Percentiles rank a stretch among this genome's conserved stretches.
phyloP scores from a whole-genome alignment of 2,113 vertebrate genomes.

The Neotragus moschatus region DNA sequence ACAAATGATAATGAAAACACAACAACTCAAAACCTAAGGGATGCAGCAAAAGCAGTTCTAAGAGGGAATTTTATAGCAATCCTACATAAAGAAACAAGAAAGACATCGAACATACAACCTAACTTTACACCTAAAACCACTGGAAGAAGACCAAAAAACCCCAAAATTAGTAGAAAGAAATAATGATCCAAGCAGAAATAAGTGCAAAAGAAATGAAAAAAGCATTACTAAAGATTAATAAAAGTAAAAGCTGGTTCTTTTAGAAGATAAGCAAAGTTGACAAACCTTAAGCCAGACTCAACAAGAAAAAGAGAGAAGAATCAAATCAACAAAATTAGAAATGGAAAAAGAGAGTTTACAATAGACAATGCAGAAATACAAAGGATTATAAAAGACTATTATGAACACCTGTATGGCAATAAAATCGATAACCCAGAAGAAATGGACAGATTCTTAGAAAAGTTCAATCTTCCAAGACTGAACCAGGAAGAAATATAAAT shows the following conservation, averaged over 20 bases:
- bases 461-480: background rate
- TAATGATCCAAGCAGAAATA: background rate
- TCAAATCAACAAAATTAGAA: background rate
- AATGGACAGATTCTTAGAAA: background rate
- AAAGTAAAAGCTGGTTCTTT: background rate
- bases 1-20: background rate
- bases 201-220: background rate
- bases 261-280: background rate
- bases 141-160: accelerated
- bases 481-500: background rate
- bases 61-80: background rate
- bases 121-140: background rate
- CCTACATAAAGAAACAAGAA: background rate
- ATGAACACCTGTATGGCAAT: background rate
- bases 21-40: background rate
- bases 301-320: background rate
- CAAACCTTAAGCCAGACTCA: background rate
- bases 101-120: background rate
- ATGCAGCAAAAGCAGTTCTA: background rate
- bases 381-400: background rate
- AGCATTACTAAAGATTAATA: background rate
- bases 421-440: background rate
- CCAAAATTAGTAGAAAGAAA: background rate
- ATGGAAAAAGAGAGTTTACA: background rate
- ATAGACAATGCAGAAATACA: background rate